phyloP scores from a whole-genome alignment of 2,888 invertebrate species.

The Catocala fraxini region DNA sequence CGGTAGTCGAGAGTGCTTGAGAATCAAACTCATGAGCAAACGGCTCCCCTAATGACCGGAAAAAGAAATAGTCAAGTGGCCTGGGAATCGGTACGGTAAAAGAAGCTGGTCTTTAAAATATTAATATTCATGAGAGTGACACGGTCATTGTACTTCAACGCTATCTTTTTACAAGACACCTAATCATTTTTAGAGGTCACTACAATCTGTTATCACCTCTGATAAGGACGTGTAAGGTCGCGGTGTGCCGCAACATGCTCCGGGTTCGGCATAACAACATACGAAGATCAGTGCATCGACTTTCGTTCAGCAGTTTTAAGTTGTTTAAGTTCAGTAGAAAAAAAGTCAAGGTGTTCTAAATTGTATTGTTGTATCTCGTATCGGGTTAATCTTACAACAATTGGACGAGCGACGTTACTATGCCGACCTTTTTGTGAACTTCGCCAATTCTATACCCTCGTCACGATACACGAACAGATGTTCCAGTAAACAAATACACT shows the following conservation, averaged over 20 bases:
- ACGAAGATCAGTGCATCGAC: constrained; percentile 48
- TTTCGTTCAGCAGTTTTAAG: constrained; percentile 56
- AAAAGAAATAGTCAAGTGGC: constrained; percentile 51
- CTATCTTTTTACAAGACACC: constrained; percentile 76
- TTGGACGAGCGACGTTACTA: constrained; percentile 75
- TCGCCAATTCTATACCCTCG: constrained; percentile 74
- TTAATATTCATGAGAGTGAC: constrained; percentile 52
- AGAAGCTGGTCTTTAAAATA: constrained; percentile 31
- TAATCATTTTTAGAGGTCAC: constrained; percentile 83
- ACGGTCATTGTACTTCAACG: constrained; percentile 82
- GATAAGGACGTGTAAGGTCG: constrained; percentile 82
- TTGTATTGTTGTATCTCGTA: constrained; percentile 72
- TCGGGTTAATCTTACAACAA: constrained; percentile 85
- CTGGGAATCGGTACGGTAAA: constrained; percentile 60
- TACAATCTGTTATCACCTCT: constrained; percentile 78
- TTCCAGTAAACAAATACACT: constrained; percentile 79
- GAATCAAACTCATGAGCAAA: constrained; percentile 58
- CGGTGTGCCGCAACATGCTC: constrained; percentile 70
- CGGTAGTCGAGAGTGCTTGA: constrained; percentile 77
- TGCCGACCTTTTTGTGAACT: constrained; percentile 69
- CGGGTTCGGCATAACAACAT: constrained; percentile 47
- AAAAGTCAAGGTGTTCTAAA: constrained; percentile 79
- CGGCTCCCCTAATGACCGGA: constrained; percentile 56
- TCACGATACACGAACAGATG: constrained; percentile 74
- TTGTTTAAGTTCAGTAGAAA: no score